Evolutionary conservation across 2,113 vertebrate species (phyloP).

Genomic region (Acrocephalus arundinaceus): DNA sequence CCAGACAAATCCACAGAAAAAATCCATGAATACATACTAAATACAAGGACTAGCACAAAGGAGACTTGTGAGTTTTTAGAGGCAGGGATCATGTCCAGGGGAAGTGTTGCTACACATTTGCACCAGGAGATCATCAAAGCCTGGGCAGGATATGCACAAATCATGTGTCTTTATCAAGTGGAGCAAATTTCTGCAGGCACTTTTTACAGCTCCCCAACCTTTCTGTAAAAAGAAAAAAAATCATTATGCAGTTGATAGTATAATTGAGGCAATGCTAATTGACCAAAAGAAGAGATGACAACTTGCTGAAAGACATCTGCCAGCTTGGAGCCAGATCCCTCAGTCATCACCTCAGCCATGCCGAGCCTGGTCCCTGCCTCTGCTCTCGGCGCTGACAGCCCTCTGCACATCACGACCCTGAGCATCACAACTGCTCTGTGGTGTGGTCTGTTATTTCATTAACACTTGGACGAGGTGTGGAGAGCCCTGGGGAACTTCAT

Average conservation of each 20-base stretch:
- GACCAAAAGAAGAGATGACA: not conserved
- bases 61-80: not conserved
- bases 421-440: not conserved
- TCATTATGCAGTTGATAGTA: not conserved
- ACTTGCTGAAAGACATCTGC: not conserved
- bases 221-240: not conserved
- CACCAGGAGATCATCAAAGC: not conserved
- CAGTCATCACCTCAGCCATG: accelerated
- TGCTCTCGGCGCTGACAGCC: not conserved
- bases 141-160: not conserved
- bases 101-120: not conserved
- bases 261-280: not conserved
- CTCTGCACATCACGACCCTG: not conserved
- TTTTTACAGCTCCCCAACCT: not conserved
- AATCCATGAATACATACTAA: not conserved
- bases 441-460: not conserved
- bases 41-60: not conserved
- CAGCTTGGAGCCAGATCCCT: not conserved
- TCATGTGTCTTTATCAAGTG: not conserved
- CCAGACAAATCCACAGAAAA: not conserved
- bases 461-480: not conserved
- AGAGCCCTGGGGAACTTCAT: not conserved
- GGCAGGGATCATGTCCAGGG: accelerated
- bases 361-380: not conserved
- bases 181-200: not conserved